Conservation (phyloP, 2,888 invertebrate species). For the Alcis repandata region DNA sequence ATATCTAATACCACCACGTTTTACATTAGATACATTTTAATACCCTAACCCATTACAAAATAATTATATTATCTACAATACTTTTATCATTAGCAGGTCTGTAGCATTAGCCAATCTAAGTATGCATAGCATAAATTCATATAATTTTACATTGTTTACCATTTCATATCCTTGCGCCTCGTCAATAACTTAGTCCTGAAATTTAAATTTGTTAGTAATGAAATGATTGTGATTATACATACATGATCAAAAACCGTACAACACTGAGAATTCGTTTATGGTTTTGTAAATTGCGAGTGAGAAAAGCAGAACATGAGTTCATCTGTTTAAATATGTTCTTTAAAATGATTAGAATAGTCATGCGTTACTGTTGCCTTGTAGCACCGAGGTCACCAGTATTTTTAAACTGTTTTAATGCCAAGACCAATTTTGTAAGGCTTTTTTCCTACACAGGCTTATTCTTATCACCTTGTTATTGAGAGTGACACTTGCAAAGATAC, state of each 20-base stretch:
- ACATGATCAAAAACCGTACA: conserved; percentile 48
- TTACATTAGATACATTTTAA: conserved; percentile 10
- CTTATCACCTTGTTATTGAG: neutral
- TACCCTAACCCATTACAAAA: conserved; percentile 31
- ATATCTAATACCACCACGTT: neutral
- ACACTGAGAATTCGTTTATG: conserved; percentile 14
- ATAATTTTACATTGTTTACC: conserved; percentile 87
- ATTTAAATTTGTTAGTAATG: conserved; percentile 87
- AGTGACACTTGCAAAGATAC: neutral
- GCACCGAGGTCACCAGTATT: neutral
- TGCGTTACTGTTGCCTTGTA: conserved; percentile 1
- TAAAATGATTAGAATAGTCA: neutral
- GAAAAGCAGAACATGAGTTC: conserved; percentile 26
- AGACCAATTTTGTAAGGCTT: neutral
- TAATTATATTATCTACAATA: conserved; percentile 31
- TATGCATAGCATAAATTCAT: conserved; percentile 71
- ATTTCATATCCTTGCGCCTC: conserved; percentile 94
- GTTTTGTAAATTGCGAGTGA: conserved; percentile 14
- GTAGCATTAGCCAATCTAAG: conserved; percentile 68
- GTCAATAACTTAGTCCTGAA: conserved; percentile 95
- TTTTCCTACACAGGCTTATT: neutral
- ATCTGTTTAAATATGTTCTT: too few species aligned
- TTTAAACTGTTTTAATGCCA: neutral
- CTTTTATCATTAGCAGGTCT: conserved; percentile 49
- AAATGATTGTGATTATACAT: conserved; percentile 71